Evolutionary conservation across 2,797 vertebrate species (phyloP).

Genomic region (Diceros bicornis): DNA sequence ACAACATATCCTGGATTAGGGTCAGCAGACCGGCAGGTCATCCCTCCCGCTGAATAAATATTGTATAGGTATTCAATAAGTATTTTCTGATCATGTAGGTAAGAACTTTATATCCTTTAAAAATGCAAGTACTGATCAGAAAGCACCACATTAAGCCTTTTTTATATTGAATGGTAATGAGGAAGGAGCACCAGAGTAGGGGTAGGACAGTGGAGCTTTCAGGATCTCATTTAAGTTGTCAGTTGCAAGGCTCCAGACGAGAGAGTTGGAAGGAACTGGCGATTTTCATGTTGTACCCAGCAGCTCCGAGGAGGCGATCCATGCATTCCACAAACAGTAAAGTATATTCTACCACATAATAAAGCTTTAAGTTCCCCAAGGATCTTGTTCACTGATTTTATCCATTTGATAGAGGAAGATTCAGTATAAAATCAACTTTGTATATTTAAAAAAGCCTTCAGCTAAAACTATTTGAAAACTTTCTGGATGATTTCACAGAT

Average conservation of each 20-base stretch:
- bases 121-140: not conserved
- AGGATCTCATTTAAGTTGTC: not conserved
- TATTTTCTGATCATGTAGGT: not conserved
- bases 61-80: not conserved
- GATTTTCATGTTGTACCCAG: not conserved
- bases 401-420: not conserved
- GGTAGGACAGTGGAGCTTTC: not conserved
- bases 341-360: not conserved
- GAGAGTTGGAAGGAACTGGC: not conserved
- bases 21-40: not conserved
- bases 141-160: not conserved
- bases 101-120: constrained; percentile 1
- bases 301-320: not conserved
- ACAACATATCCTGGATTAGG: not conserved
- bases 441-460: not conserved
- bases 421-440: not conserved
- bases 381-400: constrained; percentile 28
- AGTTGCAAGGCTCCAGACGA: not conserved
- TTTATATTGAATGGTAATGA: not conserved
- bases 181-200: not conserved
- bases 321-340: not conserved
- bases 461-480: constrained; percentile 9
- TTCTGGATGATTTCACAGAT: not conserved
- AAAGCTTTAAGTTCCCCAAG: not conserved
- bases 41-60: not conserved